phyloP scores from a whole-genome alignment of 2,113 vertebrate species.

The Taurulus bubalis region DNA sequence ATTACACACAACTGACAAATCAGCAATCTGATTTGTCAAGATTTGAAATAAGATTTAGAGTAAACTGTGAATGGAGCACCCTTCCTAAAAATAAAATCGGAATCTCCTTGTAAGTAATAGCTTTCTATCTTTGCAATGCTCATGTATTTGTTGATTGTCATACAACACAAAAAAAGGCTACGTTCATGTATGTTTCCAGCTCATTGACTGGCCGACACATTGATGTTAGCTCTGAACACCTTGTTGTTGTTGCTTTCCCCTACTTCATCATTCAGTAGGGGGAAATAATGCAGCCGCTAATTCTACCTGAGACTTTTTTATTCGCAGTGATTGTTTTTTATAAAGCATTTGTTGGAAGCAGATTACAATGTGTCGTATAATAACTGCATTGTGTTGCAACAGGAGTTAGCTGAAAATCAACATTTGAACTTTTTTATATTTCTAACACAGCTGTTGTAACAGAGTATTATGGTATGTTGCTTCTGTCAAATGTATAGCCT shows the following conservation, averaged over 20 bases:
- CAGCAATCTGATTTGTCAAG: background rate
- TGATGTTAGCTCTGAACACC: background rate
- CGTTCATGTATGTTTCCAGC: too few species aligned
- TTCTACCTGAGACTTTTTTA: background rate
- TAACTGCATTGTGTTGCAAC: conserved; percentile 1
- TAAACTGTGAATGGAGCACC: conserved; percentile 14
- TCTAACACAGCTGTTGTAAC: background rate
- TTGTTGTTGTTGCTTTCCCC: background rate
- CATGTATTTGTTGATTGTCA: too few species aligned
- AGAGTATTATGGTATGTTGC: conserved; percentile 1
- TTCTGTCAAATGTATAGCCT: background rate
- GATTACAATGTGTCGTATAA: background rate
- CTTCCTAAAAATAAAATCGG: conserved; percentile 19
- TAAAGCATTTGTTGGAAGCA: background rate
- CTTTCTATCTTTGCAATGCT: background rate
- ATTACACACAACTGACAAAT: conserved; percentile 24
- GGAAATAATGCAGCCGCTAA: conserved; percentile 13
- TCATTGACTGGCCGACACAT: background rate
- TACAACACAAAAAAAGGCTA: background rate
- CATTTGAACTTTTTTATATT: background rate
- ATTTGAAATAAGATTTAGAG: background rate
- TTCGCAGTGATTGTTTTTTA: background rate
- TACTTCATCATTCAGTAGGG: background rate
- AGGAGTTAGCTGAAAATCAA: background rate
- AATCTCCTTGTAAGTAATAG: background rate